Percentiles rank a stretch among this genome's conserved stretches.
Conservation (phyloP, 35 echinoderm and acorn worm genomes). For the Ophioderma brevispina region DNA sequence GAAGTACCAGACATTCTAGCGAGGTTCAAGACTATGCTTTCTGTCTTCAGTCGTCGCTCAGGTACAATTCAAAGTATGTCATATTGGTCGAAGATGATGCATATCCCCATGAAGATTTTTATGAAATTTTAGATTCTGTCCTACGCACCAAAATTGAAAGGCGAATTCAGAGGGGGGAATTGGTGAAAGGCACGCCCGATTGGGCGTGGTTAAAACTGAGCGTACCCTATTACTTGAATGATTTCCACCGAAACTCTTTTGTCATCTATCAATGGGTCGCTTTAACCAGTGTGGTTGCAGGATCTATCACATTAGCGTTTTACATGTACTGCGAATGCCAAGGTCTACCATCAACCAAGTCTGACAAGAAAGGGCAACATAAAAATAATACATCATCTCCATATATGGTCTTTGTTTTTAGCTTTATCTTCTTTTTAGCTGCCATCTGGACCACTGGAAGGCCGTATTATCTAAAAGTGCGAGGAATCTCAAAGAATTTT, state of each 20-base stretch:
- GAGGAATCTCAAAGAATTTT: conserved; percentile 37
- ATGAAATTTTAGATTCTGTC: conserved; percentile 62
- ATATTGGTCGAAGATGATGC: conserved; percentile 89
- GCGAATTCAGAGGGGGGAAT: conserved; percentile 14
- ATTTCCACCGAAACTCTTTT: conserved; percentile 68
- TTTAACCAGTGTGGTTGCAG: conserved; percentile 38
- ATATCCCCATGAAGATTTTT: conserved; percentile 60
- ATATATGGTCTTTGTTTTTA: conserved; percentile 52
- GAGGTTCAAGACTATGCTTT: conserved; percentile 83
- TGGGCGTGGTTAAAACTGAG: conserved; percentile 92
- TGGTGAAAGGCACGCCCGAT: background rate
- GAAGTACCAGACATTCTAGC: background rate
- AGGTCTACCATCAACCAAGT: background rate
- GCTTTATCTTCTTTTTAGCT: conserved; percentile 58
- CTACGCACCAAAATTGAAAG: conserved; percentile 62
- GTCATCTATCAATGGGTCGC: conserved; percentile 83
- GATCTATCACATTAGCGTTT: conserved; percentile 10
- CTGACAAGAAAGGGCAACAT: too few species aligned
- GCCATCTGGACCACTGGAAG: conserved; percentile 47
- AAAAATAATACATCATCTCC: background rate
- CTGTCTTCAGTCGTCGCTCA: conserved; percentile 59
- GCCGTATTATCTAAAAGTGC: conserved; percentile 39
- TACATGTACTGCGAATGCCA: background rate
- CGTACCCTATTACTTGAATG: conserved; percentile 68
- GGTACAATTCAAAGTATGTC: conserved; percentile 68